Conservation (phyloP, 2,797 vertebrate species). For the Hybognathus amarus region DNA sequence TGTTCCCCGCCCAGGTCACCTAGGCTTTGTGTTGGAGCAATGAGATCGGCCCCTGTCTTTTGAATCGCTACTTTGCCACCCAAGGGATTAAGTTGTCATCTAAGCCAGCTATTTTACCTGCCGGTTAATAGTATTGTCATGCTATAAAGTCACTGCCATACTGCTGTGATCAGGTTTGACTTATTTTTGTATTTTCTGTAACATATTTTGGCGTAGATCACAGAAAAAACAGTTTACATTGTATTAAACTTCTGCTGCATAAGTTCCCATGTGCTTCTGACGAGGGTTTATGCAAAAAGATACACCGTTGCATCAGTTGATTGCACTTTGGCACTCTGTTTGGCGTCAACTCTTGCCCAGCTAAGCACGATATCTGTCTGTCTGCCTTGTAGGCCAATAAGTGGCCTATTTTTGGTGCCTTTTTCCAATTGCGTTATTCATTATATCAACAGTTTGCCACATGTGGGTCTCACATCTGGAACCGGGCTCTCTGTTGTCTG, state of each 20-base stretch:
- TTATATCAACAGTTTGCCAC: conserved; percentile 77
- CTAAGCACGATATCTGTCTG: conserved; percentile 44
- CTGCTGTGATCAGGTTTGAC: background rate
- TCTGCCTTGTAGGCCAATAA: conserved; percentile 41
- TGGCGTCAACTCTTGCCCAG: conserved; percentile 31
- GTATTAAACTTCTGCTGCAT: background rate
- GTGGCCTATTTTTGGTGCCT: conserved; percentile 64
- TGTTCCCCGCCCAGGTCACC: conserved; percentile 35
- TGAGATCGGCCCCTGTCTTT: conserved; percentile 34
- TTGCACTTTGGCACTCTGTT: conserved; percentile 32
- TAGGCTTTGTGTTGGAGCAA: conserved; percentile 42
- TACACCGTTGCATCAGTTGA: conserved; percentile 29
- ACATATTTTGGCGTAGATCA: background rate
- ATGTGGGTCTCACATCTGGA: conserved; percentile 77
- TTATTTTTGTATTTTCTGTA: background rate
- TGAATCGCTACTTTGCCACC: conserved; percentile 46
- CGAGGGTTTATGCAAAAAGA: conserved; percentile 16
- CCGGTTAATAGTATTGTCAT: conserved; percentile 8
- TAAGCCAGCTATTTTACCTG: conserved; percentile 44
- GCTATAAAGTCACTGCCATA: background rate
- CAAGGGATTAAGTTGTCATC: conserved; percentile 37
- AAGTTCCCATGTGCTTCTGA: background rate
- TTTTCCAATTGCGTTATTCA: conserved; percentile 78
- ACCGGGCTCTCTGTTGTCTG: conserved; percentile 62
- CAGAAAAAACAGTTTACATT: background rate